Conservation (phyloP, 2,113 vertebrate species). For the Nesoenas mayeri region DNA sequence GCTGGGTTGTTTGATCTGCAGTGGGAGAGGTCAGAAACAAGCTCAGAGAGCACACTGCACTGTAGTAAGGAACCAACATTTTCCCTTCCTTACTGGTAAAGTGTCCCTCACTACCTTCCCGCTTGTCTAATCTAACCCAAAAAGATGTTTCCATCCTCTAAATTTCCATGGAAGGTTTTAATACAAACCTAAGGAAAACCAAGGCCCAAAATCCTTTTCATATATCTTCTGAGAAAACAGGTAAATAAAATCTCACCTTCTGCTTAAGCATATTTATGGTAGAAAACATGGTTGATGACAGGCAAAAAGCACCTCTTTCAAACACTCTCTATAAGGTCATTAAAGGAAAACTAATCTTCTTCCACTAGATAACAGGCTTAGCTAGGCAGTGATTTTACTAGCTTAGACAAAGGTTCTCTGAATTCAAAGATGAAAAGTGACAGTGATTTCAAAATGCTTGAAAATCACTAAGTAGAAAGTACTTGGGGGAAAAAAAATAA, state of each 20-base stretch:
- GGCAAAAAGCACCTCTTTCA: not conserved
- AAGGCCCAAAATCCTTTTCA: not conserved
- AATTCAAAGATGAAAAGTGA: constrained; percentile 28
- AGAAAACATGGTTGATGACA: not conserved
- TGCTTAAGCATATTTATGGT: not conserved
- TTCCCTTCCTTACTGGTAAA: not conserved
- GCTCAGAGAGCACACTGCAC: not conserved
- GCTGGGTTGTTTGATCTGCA: not conserved
- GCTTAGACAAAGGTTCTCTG: constrained; percentile 45
- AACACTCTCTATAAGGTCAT: not conserved
- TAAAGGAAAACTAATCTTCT: constrained; percentile 31
- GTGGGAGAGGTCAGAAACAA: not conserved
- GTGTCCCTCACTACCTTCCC: not conserved
- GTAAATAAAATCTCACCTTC: constrained; percentile 1
- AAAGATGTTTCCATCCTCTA: not conserved
- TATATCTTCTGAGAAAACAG: not conserved
- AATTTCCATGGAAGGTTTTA: not conserved
- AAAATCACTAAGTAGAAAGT: not conserved
- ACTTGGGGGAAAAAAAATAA: not conserved
- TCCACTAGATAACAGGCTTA: constrained; percentile 32
- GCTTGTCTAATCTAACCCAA: not conserved
- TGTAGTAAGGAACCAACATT: not conserved
- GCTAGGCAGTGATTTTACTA: constrained; percentile 37
- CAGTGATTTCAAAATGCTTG: constrained; percentile 44
- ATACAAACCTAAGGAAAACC: not conserved